These are phyloP conservation scores for Podabrus alpinus DNA, from an alignment of 2,888 invertebrate species.

Conservation along the genomic window DNA sequence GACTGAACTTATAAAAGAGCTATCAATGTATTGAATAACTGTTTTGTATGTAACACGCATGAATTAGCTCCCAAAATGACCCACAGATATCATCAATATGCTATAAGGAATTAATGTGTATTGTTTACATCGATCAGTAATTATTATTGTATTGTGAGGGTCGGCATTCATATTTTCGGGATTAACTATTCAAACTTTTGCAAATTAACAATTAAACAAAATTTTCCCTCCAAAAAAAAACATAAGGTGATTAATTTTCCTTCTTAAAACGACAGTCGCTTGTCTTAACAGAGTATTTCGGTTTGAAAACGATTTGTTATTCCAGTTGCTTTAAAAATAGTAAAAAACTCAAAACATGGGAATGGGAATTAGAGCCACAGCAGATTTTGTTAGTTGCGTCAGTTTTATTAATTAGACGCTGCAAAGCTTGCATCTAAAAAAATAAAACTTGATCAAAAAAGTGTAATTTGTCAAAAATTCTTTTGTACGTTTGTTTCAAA, in stretches of 20 bases:
- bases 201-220: background rate
- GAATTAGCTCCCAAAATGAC: constrained; percentile 49
- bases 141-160: constrained; percentile 17
- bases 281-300: constrained; percentile 1
- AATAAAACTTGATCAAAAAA: background rate
- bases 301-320: constrained; percentile 12
- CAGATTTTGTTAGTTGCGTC: constrained; percentile 2
- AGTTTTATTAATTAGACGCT: background rate
- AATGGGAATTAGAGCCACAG: background rate
- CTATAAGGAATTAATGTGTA: constrained; percentile 48
- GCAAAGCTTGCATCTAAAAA: background rate
- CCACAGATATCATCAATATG: constrained; percentile 45
- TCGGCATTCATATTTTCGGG: background rate
- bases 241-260: background rate
- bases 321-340: constrained; percentile 9
- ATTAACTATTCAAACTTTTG: background rate
- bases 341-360: constrained; percentile 11
- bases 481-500: background rate
- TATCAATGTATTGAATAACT: constrained; percentile 50
- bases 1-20: constrained; percentile 48
- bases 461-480: background rate
- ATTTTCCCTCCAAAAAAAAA: background rate
- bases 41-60: constrained; percentile 47
- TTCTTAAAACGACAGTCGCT: background rate
- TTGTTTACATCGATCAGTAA: constrained; percentile 36